Evolutionary conservation across 2,888 invertebrate genomes (phyloP).

Genomic region (Melieria crassipennis): DNA sequence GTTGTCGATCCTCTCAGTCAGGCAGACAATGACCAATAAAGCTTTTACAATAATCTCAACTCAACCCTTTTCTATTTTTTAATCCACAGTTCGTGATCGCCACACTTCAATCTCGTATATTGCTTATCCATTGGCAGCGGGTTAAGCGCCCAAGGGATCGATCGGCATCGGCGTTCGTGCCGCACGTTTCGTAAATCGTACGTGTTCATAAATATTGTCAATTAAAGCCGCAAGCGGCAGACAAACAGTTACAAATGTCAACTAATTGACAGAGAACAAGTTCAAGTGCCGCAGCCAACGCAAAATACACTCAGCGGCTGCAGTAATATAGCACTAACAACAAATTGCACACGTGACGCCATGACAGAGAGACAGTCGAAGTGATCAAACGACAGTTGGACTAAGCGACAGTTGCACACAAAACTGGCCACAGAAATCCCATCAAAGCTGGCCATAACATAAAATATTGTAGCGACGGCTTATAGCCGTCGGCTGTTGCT

Average conservation of each 20-base stretch:
- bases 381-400: no score
- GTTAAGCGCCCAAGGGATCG: no score
- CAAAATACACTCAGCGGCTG: not conserved
- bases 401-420: no score
- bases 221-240: constrained; percentile 45
- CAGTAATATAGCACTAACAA: constrained; percentile 21
- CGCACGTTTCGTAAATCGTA: constrained; percentile 44
- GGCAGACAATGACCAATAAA: no score
- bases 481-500: not conserved
- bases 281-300: constrained; percentile 11
- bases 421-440: no score
- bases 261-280: constrained; percentile 57
- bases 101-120: constrained; percentile 2
- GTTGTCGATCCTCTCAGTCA: no score
- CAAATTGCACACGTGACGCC: constrained; percentile 37
- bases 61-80: no score
- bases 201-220: constrained; percentile 63
- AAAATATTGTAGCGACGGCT: no score
- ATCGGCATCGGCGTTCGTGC: not conserved
- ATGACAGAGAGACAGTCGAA: not conserved
- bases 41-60: no score
- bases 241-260: constrained; percentile 53
- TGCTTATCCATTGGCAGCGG: not conserved
- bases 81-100: not conserved
- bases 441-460: no score